Evolutionary conservation across 1,140 invertebrate species (phyloP).

Genomic region (Batillaria attramentaria): DNA sequence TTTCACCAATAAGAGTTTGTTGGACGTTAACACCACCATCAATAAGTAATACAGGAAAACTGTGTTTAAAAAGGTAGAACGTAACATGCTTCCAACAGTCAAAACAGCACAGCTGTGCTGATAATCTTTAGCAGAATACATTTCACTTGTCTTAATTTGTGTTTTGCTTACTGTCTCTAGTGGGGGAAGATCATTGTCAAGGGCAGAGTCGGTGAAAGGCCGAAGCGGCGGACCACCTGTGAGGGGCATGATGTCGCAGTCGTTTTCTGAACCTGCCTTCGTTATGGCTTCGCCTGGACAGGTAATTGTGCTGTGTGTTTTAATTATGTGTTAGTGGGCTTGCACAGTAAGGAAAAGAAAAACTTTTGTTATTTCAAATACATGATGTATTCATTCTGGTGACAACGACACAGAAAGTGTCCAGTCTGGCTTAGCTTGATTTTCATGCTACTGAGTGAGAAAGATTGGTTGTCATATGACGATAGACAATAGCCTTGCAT

Average conservation of each 20-base stretch:
- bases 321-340: neutral
- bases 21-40: too few relatives aligned
- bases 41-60: too few relatives aligned
- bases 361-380: neutral
- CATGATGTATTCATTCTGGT: neutral
- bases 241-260: neutral
- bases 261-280: neutral
- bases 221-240: slow-evolving; percentile 8
- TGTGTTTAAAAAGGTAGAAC: neutral
- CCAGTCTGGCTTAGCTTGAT: neutral
- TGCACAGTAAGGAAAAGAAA: neutral
- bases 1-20: too few relatives aligned
- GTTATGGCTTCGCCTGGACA: neutral
- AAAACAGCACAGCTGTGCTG: neutral
- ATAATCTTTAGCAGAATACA: neutral
- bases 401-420: neutral
- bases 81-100: neutral
- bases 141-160: neutral
- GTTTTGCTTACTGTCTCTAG: neutral
- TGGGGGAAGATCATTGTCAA: neutral
- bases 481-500: too few relatives aligned
- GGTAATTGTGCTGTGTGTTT: neutral
- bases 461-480: neutral
- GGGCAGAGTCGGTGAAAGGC: neutral
- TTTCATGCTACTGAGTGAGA: neutral